Percentiles rank a stretch among this genome's conserved stretches.
Conservation (phyloP, 2,113 vertebrate species). For the Equus quagga region DNA sequence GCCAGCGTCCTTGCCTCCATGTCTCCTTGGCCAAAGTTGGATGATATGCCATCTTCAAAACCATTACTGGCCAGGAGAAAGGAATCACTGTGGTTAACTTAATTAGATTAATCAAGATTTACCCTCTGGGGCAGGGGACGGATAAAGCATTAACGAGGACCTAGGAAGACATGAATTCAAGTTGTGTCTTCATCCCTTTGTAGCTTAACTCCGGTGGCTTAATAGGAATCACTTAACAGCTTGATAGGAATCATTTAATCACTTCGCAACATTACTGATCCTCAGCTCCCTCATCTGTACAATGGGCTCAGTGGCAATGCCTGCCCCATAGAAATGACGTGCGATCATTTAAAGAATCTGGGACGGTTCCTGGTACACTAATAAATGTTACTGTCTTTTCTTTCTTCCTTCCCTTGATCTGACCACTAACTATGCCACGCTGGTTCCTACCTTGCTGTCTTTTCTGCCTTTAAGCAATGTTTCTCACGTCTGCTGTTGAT, state of each 20-base stretch:
- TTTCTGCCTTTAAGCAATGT: constrained; percentile 32
- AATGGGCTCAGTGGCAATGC: neutral
- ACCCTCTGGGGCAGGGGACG: neutral
- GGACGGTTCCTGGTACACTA: neutral
- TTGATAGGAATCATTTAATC: neutral
- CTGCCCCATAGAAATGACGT: too few relatives aligned
- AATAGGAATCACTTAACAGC: neutral
- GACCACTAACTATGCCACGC: neutral
- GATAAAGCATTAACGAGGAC: neutral
- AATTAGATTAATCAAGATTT: neutral
- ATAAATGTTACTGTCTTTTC: neutral
- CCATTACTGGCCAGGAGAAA: neutral
- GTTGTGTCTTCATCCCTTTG: neutral
- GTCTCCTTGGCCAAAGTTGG: neutral
- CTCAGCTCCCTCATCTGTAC: neutral
- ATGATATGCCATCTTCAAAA: neutral
- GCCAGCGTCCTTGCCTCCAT: neutral
- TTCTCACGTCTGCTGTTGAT: constrained; percentile 48
- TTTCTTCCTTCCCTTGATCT: neutral
- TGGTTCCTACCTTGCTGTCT: neutral
- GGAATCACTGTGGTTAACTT: neutral
- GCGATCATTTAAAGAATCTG: neutral
- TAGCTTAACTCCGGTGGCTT: neutral
- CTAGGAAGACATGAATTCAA: neutral
- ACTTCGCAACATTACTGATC: too few relatives aligned